phyloP scores from a whole-genome alignment of 1,140 invertebrate species.

The Pygmarrhopalites habei region DNA sequence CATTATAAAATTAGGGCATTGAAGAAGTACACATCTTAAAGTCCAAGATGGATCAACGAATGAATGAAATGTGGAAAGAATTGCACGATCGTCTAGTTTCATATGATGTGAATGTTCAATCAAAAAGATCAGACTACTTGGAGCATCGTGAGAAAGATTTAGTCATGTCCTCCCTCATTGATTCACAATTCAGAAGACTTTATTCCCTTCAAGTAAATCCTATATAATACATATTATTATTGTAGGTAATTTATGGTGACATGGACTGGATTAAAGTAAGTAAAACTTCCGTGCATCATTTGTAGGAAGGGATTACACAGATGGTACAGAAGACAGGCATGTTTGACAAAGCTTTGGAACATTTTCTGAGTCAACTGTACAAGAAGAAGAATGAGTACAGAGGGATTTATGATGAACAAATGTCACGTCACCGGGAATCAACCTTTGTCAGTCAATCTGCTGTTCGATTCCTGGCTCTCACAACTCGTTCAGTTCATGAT shows the following conservation, averaged over 20 bases:
- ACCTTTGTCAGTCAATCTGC: neutral
- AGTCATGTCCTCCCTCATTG: constrained; percentile 11
- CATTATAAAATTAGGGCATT: neutral
- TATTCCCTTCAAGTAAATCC: constrained; percentile 9
- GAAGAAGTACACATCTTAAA: constrained; percentile 18
- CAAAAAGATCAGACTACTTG: constrained; percentile 8
- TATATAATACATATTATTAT: no score
- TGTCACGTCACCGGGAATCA: neutral
- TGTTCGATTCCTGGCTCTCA: constrained; percentile 12
- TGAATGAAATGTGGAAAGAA: constrained; percentile 22
- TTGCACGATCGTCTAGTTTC: constrained; percentile 19
- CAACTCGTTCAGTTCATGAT: constrained; percentile 12
- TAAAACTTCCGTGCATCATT: no score
- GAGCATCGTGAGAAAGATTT: constrained; percentile 20
- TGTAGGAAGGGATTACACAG: constrained; percentile 14
- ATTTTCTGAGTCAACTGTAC: constrained; percentile 10
- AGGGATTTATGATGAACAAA: neutral
- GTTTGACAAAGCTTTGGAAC: constrained; percentile 14
- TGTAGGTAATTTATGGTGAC: no score
- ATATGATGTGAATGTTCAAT: constrained; percentile 13
- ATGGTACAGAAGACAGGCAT: neutral
- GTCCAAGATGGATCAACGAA: constrained; percentile 17
- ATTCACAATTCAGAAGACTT: constrained; percentile 20
- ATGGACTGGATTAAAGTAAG: no score
- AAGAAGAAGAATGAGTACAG: constrained; percentile 17